Percentiles rank a stretch among this genome's conserved stretches.
Evolutionary conservation across 2,113 vertebrate species (phyloP).

Genomic region (Nothobranchius kuhntae): DNA sequence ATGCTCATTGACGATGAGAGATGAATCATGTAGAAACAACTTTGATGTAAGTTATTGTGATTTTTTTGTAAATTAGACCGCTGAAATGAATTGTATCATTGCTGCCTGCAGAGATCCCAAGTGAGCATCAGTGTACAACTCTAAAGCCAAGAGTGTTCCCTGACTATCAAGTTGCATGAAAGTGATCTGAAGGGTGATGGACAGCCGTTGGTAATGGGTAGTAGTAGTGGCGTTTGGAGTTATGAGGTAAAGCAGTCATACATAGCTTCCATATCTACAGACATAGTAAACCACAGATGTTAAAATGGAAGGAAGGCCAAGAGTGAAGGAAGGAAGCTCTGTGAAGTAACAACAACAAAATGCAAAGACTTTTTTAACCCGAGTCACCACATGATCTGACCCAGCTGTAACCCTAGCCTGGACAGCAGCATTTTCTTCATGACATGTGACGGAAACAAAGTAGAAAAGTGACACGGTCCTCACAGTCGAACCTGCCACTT

Average conservation of each 20-base stretch:
- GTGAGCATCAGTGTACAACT: constrained; percentile 35
- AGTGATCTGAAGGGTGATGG: constrained; percentile 21
- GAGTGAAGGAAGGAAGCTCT: constrained; percentile 5
- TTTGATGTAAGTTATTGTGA: too few relatives aligned
- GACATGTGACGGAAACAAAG: constrained; percentile 55
- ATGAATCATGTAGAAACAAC: too few relatives aligned
- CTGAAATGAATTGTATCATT: constrained; percentile 2
- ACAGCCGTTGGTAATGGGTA: neutral
- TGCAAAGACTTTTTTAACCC: constrained; percentile 51
- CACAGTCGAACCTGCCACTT: constrained; percentile 42
- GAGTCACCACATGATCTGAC: constrained; percentile 41
- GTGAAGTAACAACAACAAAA: constrained; percentile 54
- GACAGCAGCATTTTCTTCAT: constrained; percentile 30
- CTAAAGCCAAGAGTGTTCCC: constrained; percentile 44
- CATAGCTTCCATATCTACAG: constrained; percentile 25
- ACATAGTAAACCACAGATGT: constrained; percentile 15
- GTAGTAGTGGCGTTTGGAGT: neutral
- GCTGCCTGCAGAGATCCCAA: constrained; percentile 21
- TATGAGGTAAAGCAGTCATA: constrained; percentile 11
- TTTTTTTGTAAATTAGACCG: neutral
- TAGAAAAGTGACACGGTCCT: constrained; percentile 42
- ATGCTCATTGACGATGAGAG: too few relatives aligned
- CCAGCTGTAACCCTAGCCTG: constrained; percentile 22
- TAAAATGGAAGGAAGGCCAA: constrained; percentile 48
- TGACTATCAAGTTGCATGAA: constrained; percentile 45